phyloP scores from a whole-genome alignment of 2,113 vertebrate species.

The Pithys albifrons region DNA sequence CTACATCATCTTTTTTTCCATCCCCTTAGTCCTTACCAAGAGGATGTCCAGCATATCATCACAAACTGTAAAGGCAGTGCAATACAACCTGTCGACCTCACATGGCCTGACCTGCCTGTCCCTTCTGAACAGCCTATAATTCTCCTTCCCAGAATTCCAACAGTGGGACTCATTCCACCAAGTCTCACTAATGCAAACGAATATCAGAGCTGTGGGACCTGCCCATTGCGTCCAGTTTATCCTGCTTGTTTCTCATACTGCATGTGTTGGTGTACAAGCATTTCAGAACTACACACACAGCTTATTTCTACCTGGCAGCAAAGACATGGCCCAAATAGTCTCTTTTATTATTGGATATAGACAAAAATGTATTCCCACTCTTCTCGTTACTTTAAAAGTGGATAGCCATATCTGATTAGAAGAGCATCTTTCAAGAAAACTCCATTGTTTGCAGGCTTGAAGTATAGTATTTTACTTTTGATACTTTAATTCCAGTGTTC shows the following conservation, averaged over 20 bases:
- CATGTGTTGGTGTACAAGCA: accelerated
- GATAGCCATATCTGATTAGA: not conserved
- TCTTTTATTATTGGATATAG: not conserved
- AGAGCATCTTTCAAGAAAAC: not conserved
- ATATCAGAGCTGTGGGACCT: not conserved
- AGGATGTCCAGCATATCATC: not conserved
- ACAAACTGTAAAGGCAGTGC: not conserved
- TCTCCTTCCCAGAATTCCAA: not conserved
- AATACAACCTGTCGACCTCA: not conserved
- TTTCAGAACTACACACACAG: not conserved
- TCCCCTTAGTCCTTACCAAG: not conserved
- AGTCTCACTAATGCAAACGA: not conserved
- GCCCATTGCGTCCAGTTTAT: not conserved
- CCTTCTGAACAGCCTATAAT: not conserved
- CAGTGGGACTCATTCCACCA: accelerated
- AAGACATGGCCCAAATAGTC: not conserved
- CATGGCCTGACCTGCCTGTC: not conserved
- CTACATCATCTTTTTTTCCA: not conserved
- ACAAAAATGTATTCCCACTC: not conserved
- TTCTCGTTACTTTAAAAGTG: not conserved
- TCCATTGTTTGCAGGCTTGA: not conserved
- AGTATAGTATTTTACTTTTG: not conserved
- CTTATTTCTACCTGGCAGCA: not conserved
- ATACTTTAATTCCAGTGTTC: not conserved
- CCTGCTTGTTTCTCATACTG: not conserved